Base-by-base conservation (phyloP, 1,140 invertebrate genomes). In the Orchestia grillus region DNA sequence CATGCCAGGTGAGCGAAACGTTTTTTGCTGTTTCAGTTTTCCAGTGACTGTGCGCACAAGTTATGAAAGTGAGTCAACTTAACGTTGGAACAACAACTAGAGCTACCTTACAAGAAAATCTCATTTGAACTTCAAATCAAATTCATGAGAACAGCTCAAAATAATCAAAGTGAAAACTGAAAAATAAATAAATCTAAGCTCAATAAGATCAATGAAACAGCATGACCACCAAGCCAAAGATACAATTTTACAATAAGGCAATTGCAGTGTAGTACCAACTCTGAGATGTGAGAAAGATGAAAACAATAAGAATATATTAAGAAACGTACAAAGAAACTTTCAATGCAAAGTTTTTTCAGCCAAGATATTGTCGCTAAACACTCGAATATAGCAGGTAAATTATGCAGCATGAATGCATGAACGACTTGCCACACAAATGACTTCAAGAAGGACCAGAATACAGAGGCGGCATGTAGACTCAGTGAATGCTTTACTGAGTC, bases 401-500 rank as follows among this genome's bases (percentile, higher is more conserved):
- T 77, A 28, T 53, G 47, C 47, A 53, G 19, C 47, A 8, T 6
- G 6, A 53, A 53, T 53, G 47, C 47, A 53, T 19, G 28, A 77
- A 28, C 3, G 62, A 77, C 11, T 77, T 23, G 62, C 11, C 11
- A 15, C 62, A 77, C 47, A 77, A 77, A 77, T 23, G 11, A 36
- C 11, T 77, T 77, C 3, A 15, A 77, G 36, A 36, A 28, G 36
- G 62, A 8, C 6, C 19, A 53, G 62, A 77, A 15, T 15, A 77
- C 3, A 28, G 62, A 77, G 62, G 62, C 62, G 62, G 62, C 15
- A 77, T 28, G 62, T 36, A 15, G 28, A 77, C 11, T 36, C 28
- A 77, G 62, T 77, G 62, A 77, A 77, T 77, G 62, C 62, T 77
- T 77, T 77, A 77, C 62, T 77, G 62, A 77, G 88, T 91, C 88